Conservation (phyloP, 2,888 invertebrate genomes). For the Drosophila emarginata region DNA sequence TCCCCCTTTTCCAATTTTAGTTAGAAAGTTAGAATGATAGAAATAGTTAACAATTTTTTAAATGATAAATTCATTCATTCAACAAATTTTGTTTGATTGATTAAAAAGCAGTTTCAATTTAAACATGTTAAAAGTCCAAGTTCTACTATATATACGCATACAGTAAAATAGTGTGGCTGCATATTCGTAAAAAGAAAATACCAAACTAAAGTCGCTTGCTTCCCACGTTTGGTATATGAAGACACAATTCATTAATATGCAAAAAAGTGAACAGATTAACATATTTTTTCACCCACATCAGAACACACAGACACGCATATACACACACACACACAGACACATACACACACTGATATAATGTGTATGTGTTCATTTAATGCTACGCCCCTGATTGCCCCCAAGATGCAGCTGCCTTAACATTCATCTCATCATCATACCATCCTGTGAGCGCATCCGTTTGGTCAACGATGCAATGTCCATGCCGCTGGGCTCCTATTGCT, state of each 20-base stretch:
- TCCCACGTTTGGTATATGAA: background rate
- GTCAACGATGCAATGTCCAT: conserved; percentile 50
- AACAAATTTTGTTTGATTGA: too few relatives aligned
- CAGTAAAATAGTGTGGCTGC: conserved; percentile 3
- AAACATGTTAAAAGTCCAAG: too few relatives aligned
- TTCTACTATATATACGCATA: background rate
- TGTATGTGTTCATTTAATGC: conserved; percentile 5
- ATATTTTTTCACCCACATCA: conserved; percentile 13
- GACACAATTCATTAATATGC: conserved; percentile 4
- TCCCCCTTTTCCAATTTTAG: too few relatives aligned
- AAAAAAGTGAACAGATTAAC: conserved; percentile 4
- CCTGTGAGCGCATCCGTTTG: conserved; percentile 47
- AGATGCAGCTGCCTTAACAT: conserved; percentile 26
- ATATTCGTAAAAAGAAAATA: background rate
- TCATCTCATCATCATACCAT: conserved; percentile 45
- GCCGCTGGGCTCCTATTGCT: conserved; percentile 63
- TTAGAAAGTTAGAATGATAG: too few relatives aligned
- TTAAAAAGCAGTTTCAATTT: too few relatives aligned
- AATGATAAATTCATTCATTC: too few relatives aligned
- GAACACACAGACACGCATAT: background rate
- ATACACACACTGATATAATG: background rate
- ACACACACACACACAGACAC: background rate
- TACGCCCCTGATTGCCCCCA: conserved; percentile 17
- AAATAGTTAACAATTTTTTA: too few relatives aligned
- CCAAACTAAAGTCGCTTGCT: background rate